Evolutionary conservation across 2,797 vertebrate genomes (phyloP).

Genomic region (Prionace glauca): DNA sequence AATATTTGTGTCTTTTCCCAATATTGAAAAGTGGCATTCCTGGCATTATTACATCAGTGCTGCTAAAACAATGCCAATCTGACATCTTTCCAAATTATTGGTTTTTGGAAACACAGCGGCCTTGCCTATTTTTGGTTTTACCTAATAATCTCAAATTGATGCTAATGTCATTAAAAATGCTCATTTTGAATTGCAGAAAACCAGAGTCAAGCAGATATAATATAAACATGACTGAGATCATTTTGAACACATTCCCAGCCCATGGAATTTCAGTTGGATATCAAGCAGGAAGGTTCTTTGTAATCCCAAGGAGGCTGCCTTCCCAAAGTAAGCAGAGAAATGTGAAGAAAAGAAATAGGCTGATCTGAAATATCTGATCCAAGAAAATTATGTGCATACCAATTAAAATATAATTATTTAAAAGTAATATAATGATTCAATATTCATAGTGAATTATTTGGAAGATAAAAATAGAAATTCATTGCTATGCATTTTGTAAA

Average conservation of each 20-base stretch:
- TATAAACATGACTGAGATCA: not conserved
- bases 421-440: not conserved
- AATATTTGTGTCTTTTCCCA: not conserved
- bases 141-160: not conserved
- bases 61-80: not conserved
- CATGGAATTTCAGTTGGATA: not conserved
- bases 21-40: conserved; percentile 10
- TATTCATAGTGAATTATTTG: not conserved
- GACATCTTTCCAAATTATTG: not conserved
- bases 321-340: not conserved
- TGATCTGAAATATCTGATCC: not conserved
- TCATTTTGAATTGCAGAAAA: not conserved
- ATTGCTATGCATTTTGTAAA: not conserved
- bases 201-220: not conserved
- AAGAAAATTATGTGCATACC: not conserved
- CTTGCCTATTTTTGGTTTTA: not conserved
- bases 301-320: not conserved
- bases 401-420: not conserved
- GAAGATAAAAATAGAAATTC: not conserved
- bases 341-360: not conserved
- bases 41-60: not conserved
- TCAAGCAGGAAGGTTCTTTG: not conserved
- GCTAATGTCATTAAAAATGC: not conserved
- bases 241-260: not conserved
- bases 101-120: not conserved